Conservation (phyloP, 2,797 vertebrate species). For the Phoebastria nigripes region DNA sequence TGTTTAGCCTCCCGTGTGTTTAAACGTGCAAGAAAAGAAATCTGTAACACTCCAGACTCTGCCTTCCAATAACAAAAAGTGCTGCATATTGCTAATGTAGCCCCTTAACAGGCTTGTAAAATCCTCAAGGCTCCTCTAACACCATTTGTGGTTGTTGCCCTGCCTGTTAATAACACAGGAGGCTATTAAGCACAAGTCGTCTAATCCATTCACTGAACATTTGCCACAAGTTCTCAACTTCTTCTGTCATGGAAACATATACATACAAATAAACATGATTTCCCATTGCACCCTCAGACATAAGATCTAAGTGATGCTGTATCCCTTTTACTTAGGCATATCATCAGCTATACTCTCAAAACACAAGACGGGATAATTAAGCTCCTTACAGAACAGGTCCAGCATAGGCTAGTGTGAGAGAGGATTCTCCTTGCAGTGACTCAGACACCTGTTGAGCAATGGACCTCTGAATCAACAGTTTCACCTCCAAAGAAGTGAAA, state of each 20-base stretch:
- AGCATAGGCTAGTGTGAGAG: not conserved
- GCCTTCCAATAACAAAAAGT: not conserved
- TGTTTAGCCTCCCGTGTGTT: not conserved
- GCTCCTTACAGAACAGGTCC: constrained; percentile 9
- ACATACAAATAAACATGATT: not conserved
- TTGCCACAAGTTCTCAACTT: not conserved
- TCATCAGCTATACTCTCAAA: not conserved
- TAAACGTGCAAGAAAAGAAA: not conserved
- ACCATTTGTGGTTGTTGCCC: not conserved
- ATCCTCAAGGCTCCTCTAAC: not conserved
- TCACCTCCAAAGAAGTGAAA: not conserved
- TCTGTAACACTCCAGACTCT: not conserved
- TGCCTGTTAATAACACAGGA: not conserved
- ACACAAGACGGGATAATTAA: constrained; percentile 1
- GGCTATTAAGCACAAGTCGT: not conserved
- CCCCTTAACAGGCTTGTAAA: not conserved
- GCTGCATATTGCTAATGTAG: not conserved
- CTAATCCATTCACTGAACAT: not conserved
- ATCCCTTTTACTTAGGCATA: not conserved
- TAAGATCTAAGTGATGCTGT: not conserved
- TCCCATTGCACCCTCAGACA: not conserved
- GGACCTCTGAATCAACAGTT: not conserved
- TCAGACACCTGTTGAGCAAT: not conserved
- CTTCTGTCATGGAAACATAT: not conserved
- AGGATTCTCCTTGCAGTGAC: not conserved